Conservation (phyloP, 2,113 vertebrate genomes). For the Ahaetulla prasina region DNA sequence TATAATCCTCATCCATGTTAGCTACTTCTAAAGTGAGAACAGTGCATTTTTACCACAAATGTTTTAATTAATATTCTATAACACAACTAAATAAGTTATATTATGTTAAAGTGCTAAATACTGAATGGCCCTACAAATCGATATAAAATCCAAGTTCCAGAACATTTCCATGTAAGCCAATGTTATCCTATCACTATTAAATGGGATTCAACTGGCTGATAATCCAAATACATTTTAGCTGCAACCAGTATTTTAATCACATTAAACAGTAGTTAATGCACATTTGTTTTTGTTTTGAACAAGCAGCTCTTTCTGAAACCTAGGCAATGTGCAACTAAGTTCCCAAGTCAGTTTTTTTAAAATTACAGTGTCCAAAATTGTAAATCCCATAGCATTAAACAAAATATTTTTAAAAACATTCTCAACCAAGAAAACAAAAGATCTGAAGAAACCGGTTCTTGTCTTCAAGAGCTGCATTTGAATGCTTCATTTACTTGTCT, state of each 20-base stretch:
- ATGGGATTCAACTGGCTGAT: neutral
- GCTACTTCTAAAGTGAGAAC: conserved; percentile 75
- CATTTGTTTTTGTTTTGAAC: conserved; percentile 67
- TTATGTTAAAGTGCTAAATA: conserved; percentile 79
- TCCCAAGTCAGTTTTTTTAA: conserved; percentile 47
- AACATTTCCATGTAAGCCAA: neutral
- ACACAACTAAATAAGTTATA: conserved; percentile 75
- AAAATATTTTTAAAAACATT: conserved; percentile 39
- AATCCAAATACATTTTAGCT: neutral
- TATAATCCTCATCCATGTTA: conserved; percentile 44
- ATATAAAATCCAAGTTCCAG: neutral
- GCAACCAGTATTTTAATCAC: neutral
- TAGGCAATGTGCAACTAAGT: conserved; percentile 56
- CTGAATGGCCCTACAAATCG: conserved; percentile 60
- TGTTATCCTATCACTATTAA: neutral
- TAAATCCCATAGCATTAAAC: conserved; percentile 44
- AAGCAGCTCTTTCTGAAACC: conserved; percentile 71
- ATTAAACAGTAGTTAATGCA: conserved; percentile 77
- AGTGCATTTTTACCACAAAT: conserved; percentile 67
- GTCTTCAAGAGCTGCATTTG: conserved; percentile 75
- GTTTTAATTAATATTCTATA: conserved; percentile 72
- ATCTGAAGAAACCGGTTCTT: conserved; percentile 43
- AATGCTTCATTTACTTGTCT: conserved; percentile 80
- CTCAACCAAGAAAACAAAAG: conserved; percentile 43
- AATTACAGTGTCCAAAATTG: conserved; percentile 53